Percentiles rank a stretch among this genome's conserved stretches.
Conservation (phyloP, 92 coral and sea anemone genomes). For the Phymanthus crucifer region DNA sequence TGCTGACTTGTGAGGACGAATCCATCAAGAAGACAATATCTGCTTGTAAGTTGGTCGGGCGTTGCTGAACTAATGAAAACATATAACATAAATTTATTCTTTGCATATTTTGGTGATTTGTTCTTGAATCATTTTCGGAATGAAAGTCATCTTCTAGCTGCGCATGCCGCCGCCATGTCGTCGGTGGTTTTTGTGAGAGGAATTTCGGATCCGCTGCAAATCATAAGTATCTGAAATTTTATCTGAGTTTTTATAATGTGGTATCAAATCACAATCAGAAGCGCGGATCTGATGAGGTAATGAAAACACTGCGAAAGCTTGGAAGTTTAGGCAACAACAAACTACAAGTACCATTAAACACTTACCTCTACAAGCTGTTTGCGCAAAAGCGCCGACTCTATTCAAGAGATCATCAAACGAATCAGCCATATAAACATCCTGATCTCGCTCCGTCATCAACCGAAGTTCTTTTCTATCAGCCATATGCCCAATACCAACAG, state of each 20-base stretch:
- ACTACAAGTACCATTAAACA: too few species aligned
- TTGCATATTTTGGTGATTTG: background rate
- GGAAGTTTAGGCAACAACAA: too few species aligned
- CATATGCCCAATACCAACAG: conserved; percentile 50
- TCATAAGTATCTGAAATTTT: too few species aligned
- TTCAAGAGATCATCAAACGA: conserved; percentile 48
- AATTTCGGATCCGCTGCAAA: too few species aligned
- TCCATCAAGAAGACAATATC: conserved; percentile 76
- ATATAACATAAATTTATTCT: background rate
- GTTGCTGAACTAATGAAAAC: conserved; percentile 2
- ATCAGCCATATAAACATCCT: conserved; percentile 54
- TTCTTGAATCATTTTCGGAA: background rate
- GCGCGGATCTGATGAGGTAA: too few species aligned
- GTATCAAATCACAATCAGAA: too few species aligned
- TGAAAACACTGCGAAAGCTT: too few species aligned
- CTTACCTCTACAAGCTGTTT: conserved; percentile 28
- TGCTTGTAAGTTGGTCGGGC: conserved; percentile 36
- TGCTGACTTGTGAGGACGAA: conserved; percentile 57
- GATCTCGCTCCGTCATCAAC: conserved; percentile 51
- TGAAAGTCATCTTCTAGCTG: too few species aligned
- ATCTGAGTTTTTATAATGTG: too few species aligned
- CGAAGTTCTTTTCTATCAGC: conserved; percentile 47
- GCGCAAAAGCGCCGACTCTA: conserved; percentile 33
- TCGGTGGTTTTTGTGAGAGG: too few species aligned
- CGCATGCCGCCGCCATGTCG: too few species aligned